Evolutionary conservation across 2,113 vertebrate species (phyloP), one percentile per base, ranked within the genome.

Genomic region (Corythoichthys haematopterus): DNA sequence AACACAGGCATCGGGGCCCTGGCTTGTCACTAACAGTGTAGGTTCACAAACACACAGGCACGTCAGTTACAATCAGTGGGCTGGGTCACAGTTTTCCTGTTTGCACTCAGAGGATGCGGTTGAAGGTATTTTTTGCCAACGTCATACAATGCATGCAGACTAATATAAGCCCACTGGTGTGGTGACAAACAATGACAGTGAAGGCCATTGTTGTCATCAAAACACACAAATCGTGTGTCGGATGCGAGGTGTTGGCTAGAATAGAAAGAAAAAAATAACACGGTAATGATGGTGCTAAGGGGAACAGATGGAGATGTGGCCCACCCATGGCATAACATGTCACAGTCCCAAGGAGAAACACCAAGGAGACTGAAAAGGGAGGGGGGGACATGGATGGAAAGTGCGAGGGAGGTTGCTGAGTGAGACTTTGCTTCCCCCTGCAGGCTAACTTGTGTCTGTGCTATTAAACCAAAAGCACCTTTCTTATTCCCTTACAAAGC

Each of bases 81-180:
- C 77, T 84, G 80, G 85, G 85, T 81, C 85, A 87, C 69, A 61
- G 64, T 52, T 77, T 87, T 86, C 83, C 84, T 87, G 84, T 86
- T 85, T 84, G 81, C 72, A 72, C 72, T 80, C 37, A 69, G 60
- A 87, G 83, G 85, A 86, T 88, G 88, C 90, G 87, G 85, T 88
- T 76, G 77, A 67, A 73, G 38, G 79, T 43, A 7, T 43, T 43
- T 65, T 81, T 78, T 83, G 77, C 80, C 52, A 4, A 28, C 35
- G 48, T 51, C 35, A 11, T 9, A 2, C 15, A 71, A 65, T 66
- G 73, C 78, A 77, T 5, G 40, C 83, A 28, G n/a, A 58, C 73
- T 66, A 69, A 74, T 70, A 65, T 35, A 57, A 57, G 78, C 77
- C 75, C 78, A 76, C 68, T 82, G 66, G 52, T 48, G 70, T 61